phyloP scores from a whole-genome alignment of 2,797 vertebrate genomes.

The Brotula barbata region DNA sequence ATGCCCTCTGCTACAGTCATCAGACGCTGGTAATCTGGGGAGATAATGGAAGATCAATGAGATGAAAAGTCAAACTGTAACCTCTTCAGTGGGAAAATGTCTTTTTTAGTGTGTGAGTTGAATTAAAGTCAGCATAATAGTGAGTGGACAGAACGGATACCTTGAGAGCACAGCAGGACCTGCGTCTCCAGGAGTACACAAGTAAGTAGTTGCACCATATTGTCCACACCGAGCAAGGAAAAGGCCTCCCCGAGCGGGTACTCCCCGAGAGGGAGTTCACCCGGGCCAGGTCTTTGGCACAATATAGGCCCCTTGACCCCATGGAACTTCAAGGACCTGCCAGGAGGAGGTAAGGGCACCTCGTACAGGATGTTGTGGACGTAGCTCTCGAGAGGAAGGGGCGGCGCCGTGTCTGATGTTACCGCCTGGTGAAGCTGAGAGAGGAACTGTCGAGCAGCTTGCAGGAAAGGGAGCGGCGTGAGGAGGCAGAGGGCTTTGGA shows the following conservation, averaged over 20 bases:
- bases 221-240: conserved; percentile 90
- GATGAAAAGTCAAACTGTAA: neutral
- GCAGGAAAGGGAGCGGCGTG: conserved; percentile 94
- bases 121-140: neutral
- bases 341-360: conserved; percentile 92
- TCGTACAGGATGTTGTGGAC: conserved; percentile 96
- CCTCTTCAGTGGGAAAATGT: neutral
- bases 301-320: conserved; percentile 93
- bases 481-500: conserved; percentile 96
- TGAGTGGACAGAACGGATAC: conserved; percentile 63
- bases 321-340: conserved; percentile 92
- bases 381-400: conserved; percentile 95
- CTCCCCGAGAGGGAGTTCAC: conserved; percentile 90
- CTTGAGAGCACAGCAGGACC: conserved; percentile 95
- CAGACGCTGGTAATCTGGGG: conserved; percentile 92
- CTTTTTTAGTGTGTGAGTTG: neutral
- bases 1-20: conserved; percentile 96
- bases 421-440: conserved; percentile 91
- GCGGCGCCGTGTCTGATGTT: conserved; percentile 85
- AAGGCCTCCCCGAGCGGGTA: conserved; percentile 91
- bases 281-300: conserved; percentile 91
- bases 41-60: neutral
- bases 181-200: conserved; percentile 96
- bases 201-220: conserved; percentile 93
- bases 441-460: conserved; percentile 91